A percentile compares a stretch with the other conserved stretches of the same genome.
Evolutionary conservation across 1,140 invertebrate genomes (phyloP).

Genomic region (Lysiphlebus fabarum): DNA sequence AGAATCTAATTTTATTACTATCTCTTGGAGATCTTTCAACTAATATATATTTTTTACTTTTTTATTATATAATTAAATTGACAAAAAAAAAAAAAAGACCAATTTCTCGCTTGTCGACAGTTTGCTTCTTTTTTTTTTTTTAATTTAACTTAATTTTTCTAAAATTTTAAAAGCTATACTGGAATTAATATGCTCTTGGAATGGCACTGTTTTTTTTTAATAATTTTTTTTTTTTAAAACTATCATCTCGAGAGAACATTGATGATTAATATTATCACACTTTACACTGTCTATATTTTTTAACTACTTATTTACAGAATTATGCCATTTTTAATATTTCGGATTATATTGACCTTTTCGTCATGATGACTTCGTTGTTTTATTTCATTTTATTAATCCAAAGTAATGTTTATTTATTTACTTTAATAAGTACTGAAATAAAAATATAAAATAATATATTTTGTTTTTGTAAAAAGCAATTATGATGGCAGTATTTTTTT

Average conservation of each 20-base stretch:
- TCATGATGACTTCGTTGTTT: conserved; percentile 12
- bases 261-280: conserved; percentile 44
- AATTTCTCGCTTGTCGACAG: conserved; percentile 5
- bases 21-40: no score
- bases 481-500: no score
- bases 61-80: not conserved
- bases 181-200: conserved; percentile 30
- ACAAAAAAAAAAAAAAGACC: conserved; percentile 1
- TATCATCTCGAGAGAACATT: conserved; percentile 11
- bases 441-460: no score
- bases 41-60: not conserved
- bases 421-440: not conserved
- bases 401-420: not conserved
- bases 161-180: conserved; percentile 13
- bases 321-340: conserved; percentile 37
- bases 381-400: not conserved
- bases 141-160: conserved; percentile 7
- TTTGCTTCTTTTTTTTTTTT: conserved; percentile 12
- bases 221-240: conserved; percentile 28
- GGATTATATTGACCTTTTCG: conserved; percentile 26
- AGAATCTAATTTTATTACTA: no score
- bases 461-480: no score
- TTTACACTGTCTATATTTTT: conserved; percentile 44
- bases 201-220: conserved; percentile 27
- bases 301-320: conserved; percentile 45